Evolutionary conservation across 2,113 vertebrate species (phyloP), one percentile per base, ranked within the genome.

Genomic region (Campylorhamphus procurvoides): DNA sequence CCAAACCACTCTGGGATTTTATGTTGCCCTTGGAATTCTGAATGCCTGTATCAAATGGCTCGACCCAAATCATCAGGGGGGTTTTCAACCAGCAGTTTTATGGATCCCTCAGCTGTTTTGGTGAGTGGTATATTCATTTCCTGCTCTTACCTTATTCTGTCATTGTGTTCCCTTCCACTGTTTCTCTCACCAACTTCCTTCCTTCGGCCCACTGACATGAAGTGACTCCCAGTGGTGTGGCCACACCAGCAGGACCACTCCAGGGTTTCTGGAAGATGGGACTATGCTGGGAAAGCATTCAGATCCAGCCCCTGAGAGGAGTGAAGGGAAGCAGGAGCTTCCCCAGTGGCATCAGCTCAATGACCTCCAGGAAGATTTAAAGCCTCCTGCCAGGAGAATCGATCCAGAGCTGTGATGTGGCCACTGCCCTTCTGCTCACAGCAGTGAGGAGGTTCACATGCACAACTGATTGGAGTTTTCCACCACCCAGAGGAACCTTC

Each of bases 381-480:
- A 42, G 25, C 27, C 44, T 59, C 64, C 31, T 1, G 0, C 39
- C 44, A 17, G 62, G 27, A 44, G 85, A 63, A 72, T 35, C 31
- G 9, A 27, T 3, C 5, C 0, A 0, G 49, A 0, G 74, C 77
- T 10, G 20, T 0, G 14, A 2, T 4, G 63, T 7, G 63, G 20
- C 42, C 63, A 4, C 53, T 1, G 24, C 39, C 35, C 39, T 88
- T 60, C 85, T 85, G 71, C 12, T 29, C 73, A 29, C 49, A 67
- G 6, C 77, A 62, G 40, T 12, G 4, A 52, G 46, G 24, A 1
- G 2, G 83, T 40, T 69, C 86, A n/a, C 8, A 33, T 4, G 12
- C 62, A 31, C 15, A 39, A 83, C 53, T 2, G 0, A 35, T 11
- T 1, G 12, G 53, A 86, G 58, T 35, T 50, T 64, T 44, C 33